Base-by-base conservation (phyloP, 2,888 invertebrate genomes). In the Anagyrus pseudococci region DNA sequence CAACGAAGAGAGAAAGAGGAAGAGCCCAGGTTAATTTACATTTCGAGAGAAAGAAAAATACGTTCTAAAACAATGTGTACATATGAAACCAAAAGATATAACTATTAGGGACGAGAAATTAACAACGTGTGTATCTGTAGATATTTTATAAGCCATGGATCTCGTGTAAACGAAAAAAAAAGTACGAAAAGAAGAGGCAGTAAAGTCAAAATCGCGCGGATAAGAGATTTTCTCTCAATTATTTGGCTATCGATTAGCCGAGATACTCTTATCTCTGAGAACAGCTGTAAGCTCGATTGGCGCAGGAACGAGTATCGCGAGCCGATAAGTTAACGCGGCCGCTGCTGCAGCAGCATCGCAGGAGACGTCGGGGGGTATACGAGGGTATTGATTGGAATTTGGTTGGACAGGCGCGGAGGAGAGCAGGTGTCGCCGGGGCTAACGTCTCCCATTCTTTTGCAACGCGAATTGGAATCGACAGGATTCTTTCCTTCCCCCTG, bases 21-120 rank as follows among this genome's bases (percentile, higher is more conserved):
- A 46, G 46, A 55, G 47, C 44, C 46, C 48, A 47, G 26, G 48
- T 64, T 64, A 57, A 64, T 64, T 64, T 64, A 43, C 56, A 60
- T 64, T 56, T 37, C 48, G 20, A 44, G 40, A 43, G 47, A 22
- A 60, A 33, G 50, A 57, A 56, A 60, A 57, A 60, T 59, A 56
- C 49, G n/a, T 57, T 40, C 56, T 43, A 25, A n/a, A n/a, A n/a
- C n/a, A n/a, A n/a, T n/a, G n/a, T n/a, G n/a, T n/a, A n/a, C n/a
- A n/a, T n/a, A n/a, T n/a, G n/a, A n/a, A n/a, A n/a, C n/a, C n/a
- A n/a, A n/a, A n/a, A n/a, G n/a, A n/a, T n/a, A n/a, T n/a, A n/a
- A n/a, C 40, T 29, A 54, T 62, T 25, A 29, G 43, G 33, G 17
- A 19, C 44, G 58, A 55, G 58, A 25, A 63, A 64, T 17, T 37